These are phyloP conservation scores for Tor tambroides DNA, from an alignment of 2,113 vertebrate genomes.

Conservation along the genomic window DNA sequence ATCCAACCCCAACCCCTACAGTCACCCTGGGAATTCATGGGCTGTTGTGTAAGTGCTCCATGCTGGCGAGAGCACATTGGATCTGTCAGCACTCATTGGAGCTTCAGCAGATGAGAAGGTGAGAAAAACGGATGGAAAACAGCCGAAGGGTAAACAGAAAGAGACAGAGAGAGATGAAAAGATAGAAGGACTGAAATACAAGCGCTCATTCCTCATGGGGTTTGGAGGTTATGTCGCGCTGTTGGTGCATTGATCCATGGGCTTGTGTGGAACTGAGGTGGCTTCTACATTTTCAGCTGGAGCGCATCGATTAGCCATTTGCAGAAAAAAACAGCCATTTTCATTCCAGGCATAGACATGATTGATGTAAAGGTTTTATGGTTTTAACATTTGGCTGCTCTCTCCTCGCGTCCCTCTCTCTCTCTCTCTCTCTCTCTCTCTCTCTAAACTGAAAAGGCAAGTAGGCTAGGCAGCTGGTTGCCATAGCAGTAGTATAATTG, in stretches of 20 bases:
- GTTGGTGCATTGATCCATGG: constrained; percentile 19
- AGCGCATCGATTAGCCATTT: constrained; percentile 32
- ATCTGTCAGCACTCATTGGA: constrained; percentile 12
- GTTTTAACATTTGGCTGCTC: constrained; percentile 24
- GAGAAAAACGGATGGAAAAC: constrained; percentile 30
- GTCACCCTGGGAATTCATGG: constrained; percentile 17
- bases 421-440: constrained; percentile 15
- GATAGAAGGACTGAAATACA: constrained; percentile 8
- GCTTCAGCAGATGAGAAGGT: constrained; percentile 26
- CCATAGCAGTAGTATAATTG: constrained; percentile 60
- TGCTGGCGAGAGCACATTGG: constrained; percentile 34
- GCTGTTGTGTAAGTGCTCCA: background rate
- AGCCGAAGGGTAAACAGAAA: constrained; percentile 22
- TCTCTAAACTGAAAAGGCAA: constrained; percentile 47
- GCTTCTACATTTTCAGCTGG: constrained; percentile 22
- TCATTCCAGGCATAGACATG: constrained; percentile 38
- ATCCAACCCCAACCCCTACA: background rate
- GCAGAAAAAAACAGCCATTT: constrained; percentile 34
- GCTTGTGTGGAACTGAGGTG: constrained; percentile 29
- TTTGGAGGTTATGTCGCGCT: constrained; percentile 15
- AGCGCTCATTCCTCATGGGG: background rate
- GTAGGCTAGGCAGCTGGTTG: constrained; percentile 56
- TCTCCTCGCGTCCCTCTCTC: background rate
- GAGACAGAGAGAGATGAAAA: constrained; percentile 27
- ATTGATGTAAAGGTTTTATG: constrained; percentile 38